A percentile compares a stretch with the other conserved stretches of the same genome.
Conservation (phyloP, 2,113 vertebrate genomes). For the Melanocharis versteri region DNA sequence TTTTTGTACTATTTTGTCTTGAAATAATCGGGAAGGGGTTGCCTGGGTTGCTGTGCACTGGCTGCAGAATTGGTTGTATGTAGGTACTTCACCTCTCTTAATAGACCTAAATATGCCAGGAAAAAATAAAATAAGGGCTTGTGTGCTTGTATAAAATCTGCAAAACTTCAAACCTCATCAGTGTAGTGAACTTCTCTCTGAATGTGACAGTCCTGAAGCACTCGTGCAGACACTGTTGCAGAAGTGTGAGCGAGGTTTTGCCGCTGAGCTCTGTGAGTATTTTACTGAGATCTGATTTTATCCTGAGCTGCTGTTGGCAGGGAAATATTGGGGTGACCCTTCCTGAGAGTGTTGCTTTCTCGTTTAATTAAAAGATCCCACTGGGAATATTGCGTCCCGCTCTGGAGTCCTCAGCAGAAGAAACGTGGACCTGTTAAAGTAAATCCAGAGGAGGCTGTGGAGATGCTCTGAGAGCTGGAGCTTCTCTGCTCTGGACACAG, state of each 20-base stretch:
- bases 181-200: neutral
- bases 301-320: neutral
- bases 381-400: neutral
- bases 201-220: neutral
- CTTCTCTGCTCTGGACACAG: neutral
- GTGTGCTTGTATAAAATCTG: neutral
- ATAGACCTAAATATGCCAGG: neutral
- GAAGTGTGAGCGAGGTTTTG: neutral
- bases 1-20: neutral
- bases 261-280: accelerated
- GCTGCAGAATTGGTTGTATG: neutral
- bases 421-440: accelerated
- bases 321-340: neutral
- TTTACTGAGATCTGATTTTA: neutral
- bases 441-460: neutral
- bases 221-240: accelerated
- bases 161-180: neutral
- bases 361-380: neutral
- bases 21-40: neutral
- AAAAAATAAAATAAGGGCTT: neutral
- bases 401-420: neutral
- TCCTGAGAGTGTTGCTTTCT: neutral
- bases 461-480: neutral
- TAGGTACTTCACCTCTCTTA: neutral
- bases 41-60: neutral